Base-by-base conservation (phyloP, 2,888 invertebrate genomes). In the Agriopis leucophaearia region DNA sequence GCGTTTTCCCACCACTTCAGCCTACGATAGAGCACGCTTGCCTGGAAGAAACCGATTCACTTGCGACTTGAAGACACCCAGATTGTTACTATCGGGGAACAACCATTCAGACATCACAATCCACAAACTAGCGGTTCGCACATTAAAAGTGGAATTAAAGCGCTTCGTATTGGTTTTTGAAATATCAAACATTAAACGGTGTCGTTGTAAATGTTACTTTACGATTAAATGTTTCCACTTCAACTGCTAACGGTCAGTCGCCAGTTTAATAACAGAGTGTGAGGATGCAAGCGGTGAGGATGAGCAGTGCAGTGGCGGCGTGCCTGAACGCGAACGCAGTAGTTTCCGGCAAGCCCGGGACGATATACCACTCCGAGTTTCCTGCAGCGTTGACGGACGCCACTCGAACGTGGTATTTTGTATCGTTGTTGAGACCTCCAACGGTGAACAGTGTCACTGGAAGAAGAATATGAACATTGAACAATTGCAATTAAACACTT, bases 331-430 rank as follows among this genome's bases (percentile, higher is more conserved):
- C 78, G 36, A 78, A 66, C 8, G 81, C 83, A 0, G 85, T 82
- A 36, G 88, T 87, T 47, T 71, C 66, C 1, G 85, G 79, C 4
- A 76, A 74, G 0, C 78, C 80, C 0, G 73, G 64, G 10, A 85
- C 68, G 18, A 81, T 81, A 48, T 88, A 58, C 90, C 91, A 92
- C 36, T 89, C 89, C 0, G 93, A 94, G 74, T 81, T 82, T 0
- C 93, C 92, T 0, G 93, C 93, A 0, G 86, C 84, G 75, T 94
- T 94, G 47, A 86, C 79, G 36, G 89, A 83, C 44, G 89, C 84
- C 1, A 91, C 89, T 0, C 90, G 86, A 12, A 81, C 88, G 80
- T 90, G 85, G 82, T 84, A 94, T 7, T 70, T 66, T 0, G 92
- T 94, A 15, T 66, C 65, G 74, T 92, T 92, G 2, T 74, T 42